These are phyloP conservation scores for Anableps anableps DNA, from an alignment of 2,797 vertebrate species.

Conservation along the genomic window DNA sequence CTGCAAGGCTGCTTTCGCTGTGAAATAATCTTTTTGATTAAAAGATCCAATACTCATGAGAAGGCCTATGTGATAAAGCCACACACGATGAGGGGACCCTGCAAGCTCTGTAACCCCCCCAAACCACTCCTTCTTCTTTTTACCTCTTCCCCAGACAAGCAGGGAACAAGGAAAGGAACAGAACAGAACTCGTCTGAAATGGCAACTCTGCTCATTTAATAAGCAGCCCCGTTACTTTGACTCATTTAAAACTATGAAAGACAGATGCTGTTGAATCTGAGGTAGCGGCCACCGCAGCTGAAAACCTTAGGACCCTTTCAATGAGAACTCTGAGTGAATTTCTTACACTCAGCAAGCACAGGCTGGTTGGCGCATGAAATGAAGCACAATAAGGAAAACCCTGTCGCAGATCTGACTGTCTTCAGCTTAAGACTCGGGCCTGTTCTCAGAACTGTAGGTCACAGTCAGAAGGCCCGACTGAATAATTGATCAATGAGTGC, in stretches of 20 bases:
- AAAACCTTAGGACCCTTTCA: constrained; percentile 45
- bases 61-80: constrained; percentile 72
- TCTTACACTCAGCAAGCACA: constrained; percentile 42
- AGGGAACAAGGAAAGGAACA: constrained; percentile 58
- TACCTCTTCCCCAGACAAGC: constrained; percentile 64
- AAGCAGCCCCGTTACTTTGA: constrained; percentile 62
- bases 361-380: constrained; percentile 60
- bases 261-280: constrained; percentile 68
- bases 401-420: constrained; percentile 69
- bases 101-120: constrained; percentile 47
- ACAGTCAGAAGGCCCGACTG: constrained; percentile 78
- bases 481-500: constrained; percentile 87
- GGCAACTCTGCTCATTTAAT: constrained; percentile 64
- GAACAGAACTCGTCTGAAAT: constrained; percentile 68
- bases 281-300: constrained; percentile 52
- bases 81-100: constrained; percentile 61
- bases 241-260: constrained; percentile 79
- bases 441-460: constrained; percentile 78
- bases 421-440: constrained; percentile 55
- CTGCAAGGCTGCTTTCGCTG: constrained; percentile 76
- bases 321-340: constrained; percentile 57
- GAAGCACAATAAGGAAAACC: constrained; percentile 67
- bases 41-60: constrained; percentile 72
- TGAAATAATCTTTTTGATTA: constrained; percentile 81
- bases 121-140: constrained; percentile 5